A percentile compares a stretch with the other conserved stretches of the same genome.
Conservation (phyloP, 2,113 vertebrate species). For the Todiramphus saurophagus region DNA sequence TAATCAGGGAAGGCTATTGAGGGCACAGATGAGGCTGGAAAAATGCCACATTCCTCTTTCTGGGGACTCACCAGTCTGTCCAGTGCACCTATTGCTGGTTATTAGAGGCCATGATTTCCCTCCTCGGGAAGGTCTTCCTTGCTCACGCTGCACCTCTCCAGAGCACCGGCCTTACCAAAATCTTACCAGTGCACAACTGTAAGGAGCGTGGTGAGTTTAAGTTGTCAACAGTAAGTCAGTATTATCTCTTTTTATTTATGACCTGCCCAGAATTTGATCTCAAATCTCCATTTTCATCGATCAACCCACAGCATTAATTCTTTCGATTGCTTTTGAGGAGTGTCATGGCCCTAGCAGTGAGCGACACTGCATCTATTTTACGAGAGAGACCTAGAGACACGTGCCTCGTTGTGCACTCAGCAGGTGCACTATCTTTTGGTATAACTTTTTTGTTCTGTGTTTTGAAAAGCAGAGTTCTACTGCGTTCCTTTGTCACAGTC, state of each 20-base stretch:
- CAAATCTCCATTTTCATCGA: background rate
- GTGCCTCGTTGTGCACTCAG: background rate
- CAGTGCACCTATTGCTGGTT: fast-evolving
- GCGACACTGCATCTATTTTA: background rate
- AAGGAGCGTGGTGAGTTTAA: background rate
- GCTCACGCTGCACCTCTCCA: fast-evolving
- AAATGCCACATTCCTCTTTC: background rate
- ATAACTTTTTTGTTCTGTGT: fast-evolving
- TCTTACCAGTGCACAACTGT: background rate
- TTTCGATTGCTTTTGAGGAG: background rate
- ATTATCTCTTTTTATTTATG: background rate
- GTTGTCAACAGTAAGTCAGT: background rate
- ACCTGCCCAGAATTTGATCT: background rate
- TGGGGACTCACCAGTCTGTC: background rate
- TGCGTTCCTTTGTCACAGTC: fast-evolving
- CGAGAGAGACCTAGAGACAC: background rate
- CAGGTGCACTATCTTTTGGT: background rate
- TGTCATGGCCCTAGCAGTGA: background rate
- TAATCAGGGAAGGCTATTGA: background rate
- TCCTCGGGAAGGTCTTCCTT: background rate
- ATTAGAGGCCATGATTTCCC: background rate
- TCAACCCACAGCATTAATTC: background rate
- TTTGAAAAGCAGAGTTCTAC: background rate
- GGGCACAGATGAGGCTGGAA: background rate
- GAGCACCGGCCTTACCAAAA: background rate